Evolutionary conservation across 2,113 vertebrate species (phyloP).

Genomic region (Prionailurus bengalensis): DNA sequence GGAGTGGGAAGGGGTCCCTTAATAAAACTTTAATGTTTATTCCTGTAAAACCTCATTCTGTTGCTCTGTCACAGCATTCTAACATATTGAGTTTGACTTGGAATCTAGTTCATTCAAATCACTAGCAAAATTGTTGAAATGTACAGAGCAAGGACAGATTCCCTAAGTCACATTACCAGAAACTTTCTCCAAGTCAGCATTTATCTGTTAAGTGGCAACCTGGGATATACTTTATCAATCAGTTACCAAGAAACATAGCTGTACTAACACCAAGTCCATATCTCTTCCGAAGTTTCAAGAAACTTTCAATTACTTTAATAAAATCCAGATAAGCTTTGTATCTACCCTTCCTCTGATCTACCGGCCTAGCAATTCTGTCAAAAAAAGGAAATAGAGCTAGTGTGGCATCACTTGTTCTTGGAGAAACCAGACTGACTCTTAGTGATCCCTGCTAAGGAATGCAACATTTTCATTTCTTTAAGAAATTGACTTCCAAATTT

Average conservation of each 20-base stretch:
- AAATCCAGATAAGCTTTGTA: constrained; percentile 41
- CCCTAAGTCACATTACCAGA: not conserved
- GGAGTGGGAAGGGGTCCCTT: not conserved
- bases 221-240: not conserved
- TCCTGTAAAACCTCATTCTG: not conserved
- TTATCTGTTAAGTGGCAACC: constrained; percentile 1
- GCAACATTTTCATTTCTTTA: not conserved
- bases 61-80: not conserved
- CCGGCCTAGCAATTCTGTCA: not conserved
- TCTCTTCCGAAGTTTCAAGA: constrained; percentile 23
- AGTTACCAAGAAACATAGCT: constrained; percentile 11
- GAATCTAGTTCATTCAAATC: constrained; percentile 21
- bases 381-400: not conserved
- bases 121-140: not conserved
- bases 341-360: not conserved
- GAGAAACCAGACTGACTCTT: constrained; percentile 14
- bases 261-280: not conserved
- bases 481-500: constrained; percentile 36
- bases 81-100: not conserved
- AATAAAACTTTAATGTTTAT: not conserved
- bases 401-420: constrained; percentile 36
- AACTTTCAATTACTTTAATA: constrained; percentile 42
- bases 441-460: constrained; percentile 54
- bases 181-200: not conserved
- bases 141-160: not conserved